These are phyloP conservation scores for Cygnus olor DNA, from an alignment of 2,797 vertebrate species.

Conservation along the genomic window DNA sequence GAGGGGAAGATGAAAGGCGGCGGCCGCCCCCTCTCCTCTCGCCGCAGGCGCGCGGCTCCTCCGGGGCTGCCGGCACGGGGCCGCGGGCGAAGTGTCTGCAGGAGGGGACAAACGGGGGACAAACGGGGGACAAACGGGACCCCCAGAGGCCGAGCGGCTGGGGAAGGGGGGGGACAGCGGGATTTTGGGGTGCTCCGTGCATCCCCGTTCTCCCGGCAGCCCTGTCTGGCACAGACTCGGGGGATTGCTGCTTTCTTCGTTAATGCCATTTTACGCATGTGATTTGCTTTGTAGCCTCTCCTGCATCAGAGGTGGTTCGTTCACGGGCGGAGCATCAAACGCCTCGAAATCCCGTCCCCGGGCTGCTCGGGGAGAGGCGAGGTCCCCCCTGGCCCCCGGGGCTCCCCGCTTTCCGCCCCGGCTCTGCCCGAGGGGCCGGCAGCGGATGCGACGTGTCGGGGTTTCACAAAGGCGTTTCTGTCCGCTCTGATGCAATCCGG, in stretches of 20 bases:
- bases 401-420: not conserved
- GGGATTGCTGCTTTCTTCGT: not conserved
- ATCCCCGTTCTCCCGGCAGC: not conserved
- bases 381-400: not conserved
- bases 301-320: not conserved
- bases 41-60: accelerated
- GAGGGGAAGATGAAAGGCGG: constrained; percentile 17
- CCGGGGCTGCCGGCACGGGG: no score
- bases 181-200: not conserved
- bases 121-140: no score
- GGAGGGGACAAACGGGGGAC: no score
- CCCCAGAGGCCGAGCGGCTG: not conserved
- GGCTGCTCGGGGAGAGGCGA: not conserved
- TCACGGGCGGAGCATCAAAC: not conserved
- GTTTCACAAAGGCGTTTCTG: not conserved
- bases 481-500: no score
- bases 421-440: not conserved
- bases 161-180: not conserved
- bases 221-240: not conserved
- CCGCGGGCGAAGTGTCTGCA: not conserved
- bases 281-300: not conserved
- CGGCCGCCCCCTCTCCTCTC: not conserved
- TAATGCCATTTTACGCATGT: not conserved
- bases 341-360: not conserved
- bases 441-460: accelerated